These are phyloP conservation scores for Lochmaea capreae DNA, from an alignment of 2,888 invertebrate species.

Conservation along the genomic window DNA sequence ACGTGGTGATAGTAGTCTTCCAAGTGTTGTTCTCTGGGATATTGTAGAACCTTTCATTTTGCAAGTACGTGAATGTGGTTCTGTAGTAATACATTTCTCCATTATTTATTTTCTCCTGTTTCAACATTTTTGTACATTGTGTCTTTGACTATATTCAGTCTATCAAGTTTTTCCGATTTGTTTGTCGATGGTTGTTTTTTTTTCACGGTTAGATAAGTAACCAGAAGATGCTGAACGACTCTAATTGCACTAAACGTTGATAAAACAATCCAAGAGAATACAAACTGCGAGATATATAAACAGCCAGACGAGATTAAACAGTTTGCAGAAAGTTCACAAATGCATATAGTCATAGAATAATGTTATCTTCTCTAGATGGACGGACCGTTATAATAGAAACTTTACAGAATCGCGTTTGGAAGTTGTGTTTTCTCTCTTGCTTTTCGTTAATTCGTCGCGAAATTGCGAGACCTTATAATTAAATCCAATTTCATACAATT, in stretches of 20 bases:
- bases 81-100: no score
- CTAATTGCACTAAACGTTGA: not conserved
- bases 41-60: no score
- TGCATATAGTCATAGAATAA: not conserved
- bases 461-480: constrained; percentile 28
- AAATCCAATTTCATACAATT: constrained; percentile 31
- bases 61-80: no score
- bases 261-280: not conserved
- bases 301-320: constrained; percentile 1
- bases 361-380: constrained; percentile 13
- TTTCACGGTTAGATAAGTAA: not conserved
- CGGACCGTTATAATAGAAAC: constrained; percentile 4
- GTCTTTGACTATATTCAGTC: no score
- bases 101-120: no score
- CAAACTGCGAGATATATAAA: not conserved
- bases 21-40: no score
- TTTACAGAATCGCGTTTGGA: constrained; percentile 1
- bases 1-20: no score
- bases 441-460: constrained; percentile 18
- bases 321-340: not conserved
- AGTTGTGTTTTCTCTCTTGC: not conserved
- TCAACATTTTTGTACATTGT: no score
- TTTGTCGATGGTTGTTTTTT: not conserved
- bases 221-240: not conserved
- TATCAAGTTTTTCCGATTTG: not conserved